Conservation (phyloP, 2,888 invertebrate species). For the Rhyacophila evoluta region DNA sequence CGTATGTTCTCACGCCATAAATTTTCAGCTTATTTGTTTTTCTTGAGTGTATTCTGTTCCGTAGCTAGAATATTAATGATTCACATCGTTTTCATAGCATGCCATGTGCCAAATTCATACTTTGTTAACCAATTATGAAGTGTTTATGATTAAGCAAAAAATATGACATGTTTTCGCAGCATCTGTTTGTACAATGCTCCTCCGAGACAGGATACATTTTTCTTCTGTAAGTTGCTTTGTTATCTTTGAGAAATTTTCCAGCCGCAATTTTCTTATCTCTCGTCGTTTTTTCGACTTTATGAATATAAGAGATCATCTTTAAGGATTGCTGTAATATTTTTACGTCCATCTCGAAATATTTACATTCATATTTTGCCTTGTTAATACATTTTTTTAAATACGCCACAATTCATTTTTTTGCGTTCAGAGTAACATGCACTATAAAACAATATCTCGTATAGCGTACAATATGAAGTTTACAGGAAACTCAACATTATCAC, state of each 20-base stretch:
- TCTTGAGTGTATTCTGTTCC: neutral
- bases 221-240: neutral
- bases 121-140: conserved; percentile 13
- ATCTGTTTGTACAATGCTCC: neutral
- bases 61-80: neutral
- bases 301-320: neutral
- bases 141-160: conserved; percentile 9
- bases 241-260: neutral
- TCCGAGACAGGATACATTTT: neutral
- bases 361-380: neutral
- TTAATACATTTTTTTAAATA: neutral
- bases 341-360: neutral
- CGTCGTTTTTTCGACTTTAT: neutral
- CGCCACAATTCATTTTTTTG: neutral
- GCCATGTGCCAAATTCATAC: neutral
- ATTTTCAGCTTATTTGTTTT: conserved; percentile 3
- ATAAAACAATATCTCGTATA: too few species aligned
- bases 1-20: neutral
- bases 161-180: neutral
- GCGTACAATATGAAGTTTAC: too few species aligned
- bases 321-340: neutral
- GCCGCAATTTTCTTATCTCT: neutral
- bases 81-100: neutral
- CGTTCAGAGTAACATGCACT: too few species aligned
- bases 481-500: too few species aligned